Evolutionary conservation across 2,888 invertebrate species (phyloP), one percentile per base, ranked within the genome.

Genomic region (Pemphredon lugubris): DNA sequence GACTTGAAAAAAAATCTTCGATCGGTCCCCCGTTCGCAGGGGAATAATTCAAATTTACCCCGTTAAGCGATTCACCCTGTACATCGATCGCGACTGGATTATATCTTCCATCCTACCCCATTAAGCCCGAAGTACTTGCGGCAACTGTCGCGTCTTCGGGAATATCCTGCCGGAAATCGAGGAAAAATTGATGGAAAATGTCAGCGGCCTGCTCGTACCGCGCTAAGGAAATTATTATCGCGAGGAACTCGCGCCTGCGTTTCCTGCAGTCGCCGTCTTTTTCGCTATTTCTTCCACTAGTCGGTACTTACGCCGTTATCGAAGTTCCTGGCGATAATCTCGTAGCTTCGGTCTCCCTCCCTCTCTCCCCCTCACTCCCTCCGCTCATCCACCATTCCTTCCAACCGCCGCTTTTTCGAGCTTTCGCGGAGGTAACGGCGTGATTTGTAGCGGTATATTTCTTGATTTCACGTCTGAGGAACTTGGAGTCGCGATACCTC

Each of bases 191-290:
- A 40, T 66, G 53, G 61, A 51, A 75, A 77, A 74, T 71, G 68
- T 68, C 63, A 73, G 50, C 55, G 68, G 64, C 54, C 66, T 44
- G 76, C 68, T 76, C 77, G 74, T 75, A 53, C 65, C 67, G 64
- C 70, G 54, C 75, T 79, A 61, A 82, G 86, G 86, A 87, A 87
- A 87, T 87, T 85, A 87, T 86, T 86, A 85, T 84, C 76, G 81
- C 71, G 76, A 83, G 82, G 80, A 86, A 85, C 82, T 82, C 66
- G 82, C 76, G 81, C 79, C 54, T 69, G 64, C 76, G 75, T 83
- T 86, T 85, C 86, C 86, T 83, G 82, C 69, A 77, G 79, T 79
- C 84, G 83, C 78, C 61, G 72, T 79, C 80, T 70, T 63, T 72
- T 60, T 74, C 72, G 61, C 54, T 59, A 76, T 61, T 76, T 71